These are phyloP conservation scores for Folsomia manolachei DNA, from an alignment of 2,888 invertebrate species.

Conservation along the genomic window DNA sequence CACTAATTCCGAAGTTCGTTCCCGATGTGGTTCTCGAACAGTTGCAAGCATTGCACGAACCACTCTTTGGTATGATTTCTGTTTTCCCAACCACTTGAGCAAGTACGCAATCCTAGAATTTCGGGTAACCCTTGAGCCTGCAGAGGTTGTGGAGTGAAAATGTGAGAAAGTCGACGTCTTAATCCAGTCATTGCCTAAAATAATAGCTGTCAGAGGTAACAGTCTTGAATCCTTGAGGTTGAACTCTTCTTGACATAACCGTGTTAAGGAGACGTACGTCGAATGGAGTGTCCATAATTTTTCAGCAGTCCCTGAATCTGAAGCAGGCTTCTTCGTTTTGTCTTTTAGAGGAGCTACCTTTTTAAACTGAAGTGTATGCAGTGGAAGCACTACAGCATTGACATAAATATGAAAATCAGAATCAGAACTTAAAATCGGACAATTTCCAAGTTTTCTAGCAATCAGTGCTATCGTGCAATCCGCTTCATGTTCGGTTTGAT, in stretches of 20 bases:
- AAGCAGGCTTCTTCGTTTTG: neutral
- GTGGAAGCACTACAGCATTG: conserved; percentile 74
- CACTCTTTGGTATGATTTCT: conserved; percentile 68
- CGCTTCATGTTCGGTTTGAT: conserved; percentile 81
- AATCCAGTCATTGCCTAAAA: conserved; percentile 88
- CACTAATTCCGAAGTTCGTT: conserved; percentile 49
- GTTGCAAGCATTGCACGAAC: conserved; percentile 58
- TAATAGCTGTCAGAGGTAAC: conserved; percentile 74
- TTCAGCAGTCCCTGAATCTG: neutral
- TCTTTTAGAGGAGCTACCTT: conserved; percentile 10
- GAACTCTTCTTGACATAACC: conserved; percentile 39
- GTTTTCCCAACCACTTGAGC: conserved; percentile 69
- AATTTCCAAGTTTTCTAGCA: conserved; percentile 67
- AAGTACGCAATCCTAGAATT: conserved; percentile 69
- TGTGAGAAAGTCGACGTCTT: conserved; percentile 64
- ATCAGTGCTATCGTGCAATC: conserved; percentile 83
- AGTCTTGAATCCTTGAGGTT: conserved; percentile 59
- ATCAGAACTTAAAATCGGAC: conserved; percentile 87
- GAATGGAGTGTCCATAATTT: conserved; percentile 32
- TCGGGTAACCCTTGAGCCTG: conserved; percentile 60
- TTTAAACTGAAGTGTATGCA: conserved; percentile 53
- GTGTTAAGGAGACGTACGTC: conserved; percentile 24
- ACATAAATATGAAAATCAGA: conserved; percentile 89
- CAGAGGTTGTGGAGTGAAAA: conserved; percentile 64
- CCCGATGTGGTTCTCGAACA: conserved; percentile 47